Percentiles rank a stretch among this genome's conserved stretches.
These are phyloP conservation scores for Urocolius indicus DNA, from an alignment of 2,113 vertebrate genomes.

Conservation along the genomic window DNA sequence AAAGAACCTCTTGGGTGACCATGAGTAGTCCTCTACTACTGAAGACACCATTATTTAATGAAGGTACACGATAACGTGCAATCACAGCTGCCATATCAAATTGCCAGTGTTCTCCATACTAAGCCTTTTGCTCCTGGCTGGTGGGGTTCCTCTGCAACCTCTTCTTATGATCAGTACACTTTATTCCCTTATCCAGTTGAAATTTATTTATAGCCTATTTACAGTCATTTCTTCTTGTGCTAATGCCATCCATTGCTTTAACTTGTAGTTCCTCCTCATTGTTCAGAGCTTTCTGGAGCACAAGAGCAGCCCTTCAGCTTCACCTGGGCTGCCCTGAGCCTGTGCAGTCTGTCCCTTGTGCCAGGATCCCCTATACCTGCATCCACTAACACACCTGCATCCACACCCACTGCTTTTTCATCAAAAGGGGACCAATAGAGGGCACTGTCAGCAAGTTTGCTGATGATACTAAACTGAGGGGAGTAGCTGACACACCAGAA, in stretches of 20 bases:
- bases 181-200: not conserved
- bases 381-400: not conserved
- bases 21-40: not conserved
- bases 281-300: not conserved
- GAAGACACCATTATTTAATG: not conserved
- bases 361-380: not conserved
- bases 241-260: not conserved
- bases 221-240: not conserved
- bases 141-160: not conserved
- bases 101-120: rapidly evolving
- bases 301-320: rapidly evolving
- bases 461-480: too few species aligned
- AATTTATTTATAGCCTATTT: not conserved
- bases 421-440: rapidly evolving
- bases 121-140: not conserved
- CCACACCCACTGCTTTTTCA: not conserved
- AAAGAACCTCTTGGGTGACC: not conserved
- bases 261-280: rapidly evolving
- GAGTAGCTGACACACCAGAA: too few species aligned
- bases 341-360: rapidly evolving
- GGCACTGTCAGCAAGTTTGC: too few species aligned
- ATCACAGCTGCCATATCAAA: rapidly evolving
- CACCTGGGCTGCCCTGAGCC: not conserved
- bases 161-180: not conserved
- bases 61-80: rapidly evolving